Evolutionary conservation across 2,888 invertebrate species (phyloP), one percentile per base, ranked within the genome.

Genomic region (Torymus auratus): DNA sequence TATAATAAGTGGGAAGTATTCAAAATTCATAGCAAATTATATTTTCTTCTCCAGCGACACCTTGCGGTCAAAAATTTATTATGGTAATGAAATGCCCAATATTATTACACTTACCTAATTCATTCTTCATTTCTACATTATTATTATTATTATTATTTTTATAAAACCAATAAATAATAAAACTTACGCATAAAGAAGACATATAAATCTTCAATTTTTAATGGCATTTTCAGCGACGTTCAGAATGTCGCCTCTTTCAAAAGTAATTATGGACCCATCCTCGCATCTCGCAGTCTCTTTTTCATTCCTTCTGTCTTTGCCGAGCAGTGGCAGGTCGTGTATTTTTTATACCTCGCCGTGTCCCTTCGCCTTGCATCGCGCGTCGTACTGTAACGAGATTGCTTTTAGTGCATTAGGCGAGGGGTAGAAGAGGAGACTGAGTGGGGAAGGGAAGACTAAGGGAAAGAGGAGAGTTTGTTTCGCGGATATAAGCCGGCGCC

Each of bases 281-380:
- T 64, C 15, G 41, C 13, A 12, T 53, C 53, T 53, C 53, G 53
- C 14, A 78, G 75, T 76, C 81, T 83, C 65, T 77, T 81, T 79
- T 77, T 73, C 81, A 62, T 79, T 75, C 67, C 79, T 82, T 74
- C 75, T 74, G 74, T 69, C 67, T 28, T 28, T 28, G 28, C 28
- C 28, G 28, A 2, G 61, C 28, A 52, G 67, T 79, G 67, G 77
- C 80, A 41, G 78, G 64, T 75, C 62, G 20, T 69, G 75, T 82
- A 81, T 80, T 80, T 81, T 81, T 81, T 82, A 77, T 78, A 53
- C 67, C 67, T 41, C 20, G 73, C 68, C 55, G 67, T 72, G 69
- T 76, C 76, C 70, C 68, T 80, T 64, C 69, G 58, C 53, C 73
- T 61, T 70, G 69, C 15, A 53, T 61, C 61, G 53, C n/a, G 23